Evolutionary conservation across 2,888 invertebrate species (phyloP), one percentile per base, ranked within the genome.

Genomic region (Adela reaumurella): DNA sequence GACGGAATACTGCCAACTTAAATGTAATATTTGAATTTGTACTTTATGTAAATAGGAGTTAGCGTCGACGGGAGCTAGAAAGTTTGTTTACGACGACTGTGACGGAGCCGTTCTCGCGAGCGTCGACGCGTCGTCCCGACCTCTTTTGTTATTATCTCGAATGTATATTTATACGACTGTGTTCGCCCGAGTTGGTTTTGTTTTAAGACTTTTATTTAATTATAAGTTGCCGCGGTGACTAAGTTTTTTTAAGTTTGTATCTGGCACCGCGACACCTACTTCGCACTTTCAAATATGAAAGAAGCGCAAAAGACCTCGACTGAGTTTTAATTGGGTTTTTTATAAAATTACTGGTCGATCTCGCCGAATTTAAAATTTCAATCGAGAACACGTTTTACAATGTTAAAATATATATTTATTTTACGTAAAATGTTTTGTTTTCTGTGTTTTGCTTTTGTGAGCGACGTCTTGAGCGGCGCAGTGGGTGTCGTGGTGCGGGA

Each of bases 1-100:
- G 48, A 46, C 49, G 51, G 52, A 54, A 50, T 57, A 55, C 57
- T 56, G 59, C 59, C 58, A 54, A 50, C 52, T 49, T 20, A 19
- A 24, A 29, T 17, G 10, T 29, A 18, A 47, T 19, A 35, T 49
- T 45, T 24, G 17, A 49, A 48, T 45, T n/a, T 45, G 50, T 49
- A 49, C 17, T 50, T 49, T 51, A 45, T 55, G 52, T 55, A 55
- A 51, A 53, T 55, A 55, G 19, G 42, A 29, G 29, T 49, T 17
- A 45, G 42, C 19, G 42, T 49, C 20, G 42, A 42, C 14, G 46
- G 20, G 41, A 17, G 46, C 46, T 47, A 46, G 50, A 54, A 50
- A 48, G 51, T 55, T 52, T 53, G 50, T 53, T 49, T 47, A 51
- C 50, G 48, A 52, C 52, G 51, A 51, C 55, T 55, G 55, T 55